Evolutionary conservation across 2,888 invertebrate species (phyloP).

Genomic region (Sylvicola cinctus): DNA sequence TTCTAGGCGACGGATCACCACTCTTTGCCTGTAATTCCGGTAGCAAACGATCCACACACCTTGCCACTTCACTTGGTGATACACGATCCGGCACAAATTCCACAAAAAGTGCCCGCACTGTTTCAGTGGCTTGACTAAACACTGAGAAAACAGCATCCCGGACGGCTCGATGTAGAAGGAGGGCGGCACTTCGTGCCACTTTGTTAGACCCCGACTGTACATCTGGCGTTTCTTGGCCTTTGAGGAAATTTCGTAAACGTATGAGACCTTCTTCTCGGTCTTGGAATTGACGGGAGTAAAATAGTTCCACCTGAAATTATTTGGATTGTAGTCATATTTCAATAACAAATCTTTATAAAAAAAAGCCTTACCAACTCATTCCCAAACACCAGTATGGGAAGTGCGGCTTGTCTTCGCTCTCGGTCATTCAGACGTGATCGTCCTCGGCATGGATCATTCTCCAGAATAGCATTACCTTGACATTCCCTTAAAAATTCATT

Average conservation of each 20-base stretch:
- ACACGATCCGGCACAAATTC: slow-evolving; percentile 75
- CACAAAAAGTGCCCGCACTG: slow-evolving; percentile 56
- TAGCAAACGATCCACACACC: slow-evolving; percentile 61
- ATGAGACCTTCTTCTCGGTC: slow-evolving; percentile 78
- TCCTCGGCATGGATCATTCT: slow-evolving; percentile 26
- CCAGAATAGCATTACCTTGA: slow-evolving; percentile 30
- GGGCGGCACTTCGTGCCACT: slow-evolving; percentile 60
- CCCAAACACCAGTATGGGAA: slow-evolving; percentile 82
- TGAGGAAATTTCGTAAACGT: slow-evolving; percentile 29
- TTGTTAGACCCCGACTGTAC: slow-evolving; percentile 40
- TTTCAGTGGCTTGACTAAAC: slow-evolving; percentile 65
- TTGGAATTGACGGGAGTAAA: slow-evolving; percentile 74
- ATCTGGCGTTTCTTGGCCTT: slow-evolving; percentile 16
- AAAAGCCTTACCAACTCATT: slow-evolving; percentile 45
- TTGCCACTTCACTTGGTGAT: slow-evolving; percentile 57
- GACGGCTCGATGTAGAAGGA: slow-evolving; percentile 56
- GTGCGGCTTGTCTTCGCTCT: slow-evolving; percentile 69
- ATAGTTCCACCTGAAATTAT: slow-evolving; percentile 53
- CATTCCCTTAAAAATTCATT: slow-evolving; percentile 61
- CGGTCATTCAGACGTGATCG: slow-evolving; percentile 45
- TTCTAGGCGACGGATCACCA: slow-evolving; percentile 69
- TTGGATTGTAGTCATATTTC: not conserved
- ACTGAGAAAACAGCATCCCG: slow-evolving; percentile 80
- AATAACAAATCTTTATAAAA: not conserved
- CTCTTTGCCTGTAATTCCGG: slow-evolving; percentile 70